Evolutionary conservation across 2,113 vertebrate genomes (phyloP), one percentile per base, ranked within the genome.

Genomic region (Gallinago paraguaiae): DNA sequence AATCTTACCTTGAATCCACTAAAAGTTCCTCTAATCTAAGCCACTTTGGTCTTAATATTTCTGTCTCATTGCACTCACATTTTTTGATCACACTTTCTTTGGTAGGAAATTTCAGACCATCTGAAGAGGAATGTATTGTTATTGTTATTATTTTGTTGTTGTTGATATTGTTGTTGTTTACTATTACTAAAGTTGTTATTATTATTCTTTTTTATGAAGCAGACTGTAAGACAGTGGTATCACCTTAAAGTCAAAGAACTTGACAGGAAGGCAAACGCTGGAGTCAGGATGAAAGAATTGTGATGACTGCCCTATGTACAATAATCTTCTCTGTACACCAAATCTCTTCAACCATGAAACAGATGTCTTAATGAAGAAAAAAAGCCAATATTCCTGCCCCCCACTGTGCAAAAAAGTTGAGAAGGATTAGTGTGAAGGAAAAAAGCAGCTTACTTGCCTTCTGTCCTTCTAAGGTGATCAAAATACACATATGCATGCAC

Each of bases 331-430:
- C 7, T 9, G 68, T 91, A 89, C 2, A 8, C 4, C 11, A 82
- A 82, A 57, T 68, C 13, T 46, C 61, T 79, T 4, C 27, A 82
- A 17, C 11, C 39, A 63, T 35, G 41, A 39, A 69, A 30, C 9
- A 57, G 5, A 25, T 17, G 1, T 60, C 53, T 78, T 71, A 71
- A 67, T 17, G 37, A 88, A 71, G 15, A 24, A 68, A 82, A 82
- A 72, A 39, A 6, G 0, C 0, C 12, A 60, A 10, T 5, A 1
- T 35, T 76, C 2, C 24, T 93, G 43, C 8, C 4, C 3, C 5
- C 3, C 1, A 8, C 9, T 43, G 24, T 28, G 22, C 1, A 43
- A 39, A 72, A 59, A 24, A 6, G 7, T 7, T 11, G 17, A 63
- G 24, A 33, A 6, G 6, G 4, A 41, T 50, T 39, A 69, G 2